These are phyloP conservation scores for Toxotes lorentzi DNA, from an alignment of 2,797 vertebrate species.

Conservation along the genomic window DNA sequence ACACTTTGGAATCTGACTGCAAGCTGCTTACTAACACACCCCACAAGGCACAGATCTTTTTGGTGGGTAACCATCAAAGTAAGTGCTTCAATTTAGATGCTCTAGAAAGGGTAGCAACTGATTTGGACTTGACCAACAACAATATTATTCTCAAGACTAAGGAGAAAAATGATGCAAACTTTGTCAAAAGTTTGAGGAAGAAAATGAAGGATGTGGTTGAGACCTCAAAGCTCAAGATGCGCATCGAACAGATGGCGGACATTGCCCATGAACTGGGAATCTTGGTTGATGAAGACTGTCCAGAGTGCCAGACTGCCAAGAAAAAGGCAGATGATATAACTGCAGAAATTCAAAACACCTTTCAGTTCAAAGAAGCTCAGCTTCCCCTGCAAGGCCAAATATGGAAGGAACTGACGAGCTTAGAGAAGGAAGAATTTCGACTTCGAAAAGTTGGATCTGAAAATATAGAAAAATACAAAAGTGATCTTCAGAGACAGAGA, in stretches of 20 bases:
- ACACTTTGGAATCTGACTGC: slow-evolving; percentile 70
- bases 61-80: slow-evolving; percentile 68
- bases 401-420: slow-evolving; percentile 78
- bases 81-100: accelerated
- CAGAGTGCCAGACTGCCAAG: slow-evolving; percentile 79
- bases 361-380: slow-evolving; percentile 69
- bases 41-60: slow-evolving; percentile 59
- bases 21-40: slow-evolving; percentile 50
- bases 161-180: slow-evolving; percentile 68
- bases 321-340: slow-evolving; percentile 76
- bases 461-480: slow-evolving; percentile 73
- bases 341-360: slow-evolving; percentile 63
- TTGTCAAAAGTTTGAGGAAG: slow-evolving; percentile 57
- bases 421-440: slow-evolving; percentile 85
- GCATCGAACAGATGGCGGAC: slow-evolving; percentile 76
- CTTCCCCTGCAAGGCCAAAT: slow-evolving; percentile 83
- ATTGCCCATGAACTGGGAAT: slow-evolving; percentile 80
- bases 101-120: slow-evolving; percentile 33
- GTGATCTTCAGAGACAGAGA: slow-evolving; percentile 61
- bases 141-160: slow-evolving; percentile 69
- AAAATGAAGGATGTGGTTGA: slow-evolving; percentile 43
- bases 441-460: slow-evolving; percentile 63
- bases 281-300: slow-evolving; percentile 81
- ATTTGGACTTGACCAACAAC: slow-evolving; percentile 54
- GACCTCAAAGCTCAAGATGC: slow-evolving; percentile 38